These are phyloP conservation scores for Microcebus murinus DNA, from an alignment of 2,113 vertebrate species.

Conservation along the genomic window DNA sequence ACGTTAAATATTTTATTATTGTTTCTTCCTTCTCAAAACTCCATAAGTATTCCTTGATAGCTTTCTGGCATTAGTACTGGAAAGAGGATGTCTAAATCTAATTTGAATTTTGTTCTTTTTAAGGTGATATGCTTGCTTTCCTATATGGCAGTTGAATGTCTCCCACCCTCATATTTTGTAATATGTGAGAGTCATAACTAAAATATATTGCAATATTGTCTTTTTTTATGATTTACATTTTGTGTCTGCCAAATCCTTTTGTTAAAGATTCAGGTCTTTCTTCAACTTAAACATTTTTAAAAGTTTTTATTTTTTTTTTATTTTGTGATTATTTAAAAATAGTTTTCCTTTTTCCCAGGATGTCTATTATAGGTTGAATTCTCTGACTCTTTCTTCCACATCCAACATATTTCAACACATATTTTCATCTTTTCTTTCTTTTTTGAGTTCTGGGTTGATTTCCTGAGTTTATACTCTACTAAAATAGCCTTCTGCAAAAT, in stretches of 20 bases:
- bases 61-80: neutral
- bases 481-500: neutral
- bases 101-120: slow-evolving; percentile 18
- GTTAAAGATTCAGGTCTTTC: neutral
- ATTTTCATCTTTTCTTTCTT: neutral
- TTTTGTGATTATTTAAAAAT: neutral
- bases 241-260: neutral
- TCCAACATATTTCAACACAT: neutral
- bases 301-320: neutral
- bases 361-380: neutral
- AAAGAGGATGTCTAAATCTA: neutral
- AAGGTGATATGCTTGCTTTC: neutral
- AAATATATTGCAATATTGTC: neutral
- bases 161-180: neutral
- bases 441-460: neutral
- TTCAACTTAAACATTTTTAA: neutral
- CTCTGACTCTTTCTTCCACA: neutral
- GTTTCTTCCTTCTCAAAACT: neutral
- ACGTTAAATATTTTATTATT: neutral
- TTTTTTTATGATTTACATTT: neutral
- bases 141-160: neutral
- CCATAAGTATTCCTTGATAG: neutral
- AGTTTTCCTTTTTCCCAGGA: neutral
- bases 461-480: neutral
- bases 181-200: neutral